phyloP scores from a whole-genome alignment of 2,888 invertebrate genomes.

The Xanthostigma xanthostigma region DNA sequence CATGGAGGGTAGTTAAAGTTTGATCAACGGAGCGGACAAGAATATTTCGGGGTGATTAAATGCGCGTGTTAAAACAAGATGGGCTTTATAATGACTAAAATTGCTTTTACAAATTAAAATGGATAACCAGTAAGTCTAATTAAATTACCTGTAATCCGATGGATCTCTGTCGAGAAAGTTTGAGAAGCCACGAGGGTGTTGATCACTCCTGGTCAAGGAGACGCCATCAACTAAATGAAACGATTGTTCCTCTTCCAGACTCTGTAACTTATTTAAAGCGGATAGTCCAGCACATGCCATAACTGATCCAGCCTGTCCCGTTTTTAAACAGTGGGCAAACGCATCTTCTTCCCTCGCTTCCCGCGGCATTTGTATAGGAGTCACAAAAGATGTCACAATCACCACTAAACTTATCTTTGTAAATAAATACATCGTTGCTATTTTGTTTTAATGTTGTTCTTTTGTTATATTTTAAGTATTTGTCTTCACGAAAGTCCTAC shows the following conservation, averaged over 20 bases:
- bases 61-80: no score
- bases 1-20: no score
- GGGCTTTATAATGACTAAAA: no score
- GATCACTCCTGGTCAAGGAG: constrained; percentile 46
- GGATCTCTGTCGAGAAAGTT: constrained; percentile 60
- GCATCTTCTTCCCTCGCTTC: constrained; percentile 11
- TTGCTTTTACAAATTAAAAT: background rate
- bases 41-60: no score
- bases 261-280: constrained; percentile 46
- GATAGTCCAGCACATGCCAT: constrained; percentile 56
- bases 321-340: constrained; percentile 31
- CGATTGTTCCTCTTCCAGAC: constrained; percentile 47
- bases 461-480: no score
- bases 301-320: constrained; percentile 30
- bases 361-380: constrained; percentile 3
- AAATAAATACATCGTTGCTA: no score
- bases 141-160: constrained; percentile 47
- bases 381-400: background rate
- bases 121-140: background rate
- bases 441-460: no score
- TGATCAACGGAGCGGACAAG: no score
- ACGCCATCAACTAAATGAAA: constrained; percentile 50
- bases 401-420: no score
- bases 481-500: no score
- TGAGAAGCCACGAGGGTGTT: constrained; percentile 46